Conservation (phyloP, 2,113 vertebrate genomes). For the Argyrosomus japonicus region DNA sequence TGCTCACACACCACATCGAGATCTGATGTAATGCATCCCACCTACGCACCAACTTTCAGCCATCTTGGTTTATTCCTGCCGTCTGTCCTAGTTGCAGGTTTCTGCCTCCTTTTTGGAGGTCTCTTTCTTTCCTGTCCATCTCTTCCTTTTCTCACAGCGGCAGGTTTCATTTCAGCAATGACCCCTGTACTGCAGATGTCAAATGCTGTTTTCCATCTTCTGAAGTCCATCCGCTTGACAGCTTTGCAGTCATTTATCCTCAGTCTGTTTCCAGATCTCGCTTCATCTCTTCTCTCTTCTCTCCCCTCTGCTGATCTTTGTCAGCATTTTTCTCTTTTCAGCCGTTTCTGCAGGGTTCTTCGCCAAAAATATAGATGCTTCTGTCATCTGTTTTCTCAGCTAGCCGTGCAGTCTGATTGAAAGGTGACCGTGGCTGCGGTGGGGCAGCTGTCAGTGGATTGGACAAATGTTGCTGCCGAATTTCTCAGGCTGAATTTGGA, state of each 20-base stretch:
- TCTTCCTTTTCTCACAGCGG: background rate
- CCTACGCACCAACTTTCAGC: background rate
- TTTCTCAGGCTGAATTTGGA: background rate
- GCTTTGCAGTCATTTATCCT: constrained; percentile 8
- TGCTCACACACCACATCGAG: background rate
- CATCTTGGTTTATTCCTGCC: background rate
- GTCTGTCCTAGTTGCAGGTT: background rate
- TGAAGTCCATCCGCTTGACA: background rate
- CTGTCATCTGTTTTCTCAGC: constrained; percentile 27
- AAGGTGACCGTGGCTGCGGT: background rate
- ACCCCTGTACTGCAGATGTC: background rate
- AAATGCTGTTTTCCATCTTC: background rate
- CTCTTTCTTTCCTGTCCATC: background rate
- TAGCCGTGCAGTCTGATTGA: constrained; percentile 10
- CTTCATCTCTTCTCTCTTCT: constrained; percentile 1
- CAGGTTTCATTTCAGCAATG: background rate
- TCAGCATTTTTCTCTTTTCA: constrained; percentile 23
- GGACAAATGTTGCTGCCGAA: constrained; percentile 2
- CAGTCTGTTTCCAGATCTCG: constrained; percentile 4
- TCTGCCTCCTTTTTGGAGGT: background rate
- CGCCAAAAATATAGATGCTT: background rate
- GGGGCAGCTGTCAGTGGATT: constrained; percentile 21
- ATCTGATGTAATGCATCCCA: constrained; percentile 8
- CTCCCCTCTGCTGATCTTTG: background rate
- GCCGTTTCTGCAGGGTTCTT: constrained; percentile 14